Base-by-base conservation (phyloP, 2,797 vertebrate genomes). In the Sebastes matsubarae region DNA sequence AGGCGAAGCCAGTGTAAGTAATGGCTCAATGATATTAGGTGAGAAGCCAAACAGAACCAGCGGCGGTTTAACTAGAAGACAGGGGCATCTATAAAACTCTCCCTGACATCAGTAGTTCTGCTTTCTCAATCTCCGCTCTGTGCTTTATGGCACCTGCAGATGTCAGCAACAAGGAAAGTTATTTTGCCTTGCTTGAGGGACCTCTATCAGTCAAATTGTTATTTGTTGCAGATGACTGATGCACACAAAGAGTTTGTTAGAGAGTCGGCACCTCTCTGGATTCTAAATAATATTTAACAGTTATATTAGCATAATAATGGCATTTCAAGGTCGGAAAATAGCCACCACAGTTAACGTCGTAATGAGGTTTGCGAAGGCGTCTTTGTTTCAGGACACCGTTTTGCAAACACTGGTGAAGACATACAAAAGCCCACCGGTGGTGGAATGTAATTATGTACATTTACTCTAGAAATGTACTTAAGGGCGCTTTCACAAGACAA, bases 41-140 rank as follows among this genome's bases (percentile, higher is more conserved):
- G 73, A 84, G 76, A 75, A 22, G 78, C 81, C 79, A 60, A 84
- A 82, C 68, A 78, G 79, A 75, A 78, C 65, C 66, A 38, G 83
- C 18, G 14, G 74, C 76, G 76, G 58, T 75, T 88, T 73, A 61
- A 82, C 80, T 22, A 54, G 68, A 77, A 68, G 72, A 73, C 66
- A 1, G 42, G 55, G 46, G 68, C 75, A 57, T 88, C 73, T 27
- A 55, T 83, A 79, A 81, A 82, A 64, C 55, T 78, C 78, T 75
- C 59, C 42, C 59, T 80, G 57, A 82, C 79, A 82, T 75, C 67
- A 69, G 20, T 54, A 72, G 63, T 72, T 50, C 72, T 72, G 73
- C 70, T 66, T 67, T 25, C 29, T 76, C 78, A 32, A 38, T 70
- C 77, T 81, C 29, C 27, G 4, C 67, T 72, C 69, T 18, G 36